A percentile compares a stretch with the other conserved stretches of the same genome.
phyloP scores from a whole-genome alignment of 2,113 vertebrate genomes.

The Scophthalmus maximus region DNA sequence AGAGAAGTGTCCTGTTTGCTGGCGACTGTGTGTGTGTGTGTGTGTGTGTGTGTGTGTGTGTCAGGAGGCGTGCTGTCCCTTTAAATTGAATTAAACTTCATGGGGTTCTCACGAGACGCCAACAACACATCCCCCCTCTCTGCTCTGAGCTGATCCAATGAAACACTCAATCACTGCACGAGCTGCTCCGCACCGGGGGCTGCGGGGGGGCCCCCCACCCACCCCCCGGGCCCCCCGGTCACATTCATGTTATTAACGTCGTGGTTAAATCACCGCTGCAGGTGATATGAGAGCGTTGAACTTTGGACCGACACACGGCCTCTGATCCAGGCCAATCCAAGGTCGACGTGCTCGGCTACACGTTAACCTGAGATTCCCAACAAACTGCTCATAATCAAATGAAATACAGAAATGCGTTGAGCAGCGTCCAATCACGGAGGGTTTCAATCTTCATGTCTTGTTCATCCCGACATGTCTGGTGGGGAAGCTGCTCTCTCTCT shows the following conservation, averaged over 20 bases:
- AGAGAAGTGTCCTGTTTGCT: slow-evolving; percentile 12
- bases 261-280: neutral
- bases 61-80: slow-evolving; percentile 36
- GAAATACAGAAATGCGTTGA: neutral
- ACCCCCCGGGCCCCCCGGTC: no score
- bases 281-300: slow-evolving; percentile 52
- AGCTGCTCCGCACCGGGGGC: neutral
- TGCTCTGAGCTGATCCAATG: neutral
- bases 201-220: no score
- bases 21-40: no score
- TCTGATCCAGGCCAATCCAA: slow-evolving; percentile 74
- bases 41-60: neutral
- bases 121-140: slow-evolving; percentile 13
- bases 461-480: no score
- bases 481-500: neutral
- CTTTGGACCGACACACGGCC: slow-evolving; percentile 69
- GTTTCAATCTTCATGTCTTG: no score
- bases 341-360: slow-evolving; percentile 58
- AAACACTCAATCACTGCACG: neutral
- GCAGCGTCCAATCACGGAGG: neutral
- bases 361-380: slow-evolving; percentile 63
- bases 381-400: slow-evolving; percentile 8
- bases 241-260: neutral
- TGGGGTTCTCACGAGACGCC: slow-evolving; percentile 54
- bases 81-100: slow-evolving; percentile 72